A percentile compares a stretch with the other conserved stretches of the same genome.
phyloP scores from a whole-genome alignment of 2,888 invertebrate species.

The Neoascia interrupta region DNA sequence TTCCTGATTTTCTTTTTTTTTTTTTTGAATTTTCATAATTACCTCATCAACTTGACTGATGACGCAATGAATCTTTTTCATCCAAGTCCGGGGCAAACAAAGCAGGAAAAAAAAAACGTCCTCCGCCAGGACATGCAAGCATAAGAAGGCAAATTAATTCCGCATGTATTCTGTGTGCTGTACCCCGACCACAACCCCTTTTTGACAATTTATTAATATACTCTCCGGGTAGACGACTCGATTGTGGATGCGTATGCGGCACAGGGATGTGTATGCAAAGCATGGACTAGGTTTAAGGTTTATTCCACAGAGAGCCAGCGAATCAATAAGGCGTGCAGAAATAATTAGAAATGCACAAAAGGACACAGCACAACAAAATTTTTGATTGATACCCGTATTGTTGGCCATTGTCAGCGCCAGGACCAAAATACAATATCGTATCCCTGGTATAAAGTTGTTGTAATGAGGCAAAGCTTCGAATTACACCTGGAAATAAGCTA shows the following conservation, averaged over 20 bases:
- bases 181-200: constrained; percentile 67
- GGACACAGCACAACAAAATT: constrained; percentile 56
- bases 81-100: constrained; percentile 34
- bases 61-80: constrained; percentile 75
- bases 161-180: constrained; percentile 42
- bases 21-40: constrained; percentile 76
- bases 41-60: constrained; percentile 80
- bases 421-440: constrained; percentile 54
- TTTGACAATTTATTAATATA: constrained; percentile 66
- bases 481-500: constrained; percentile 69
- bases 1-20: constrained; percentile 11
- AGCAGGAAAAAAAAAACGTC: constrained; percentile 12
- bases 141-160: constrained; percentile 66
- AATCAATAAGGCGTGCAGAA: constrained; percentile 71
- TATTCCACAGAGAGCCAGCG: constrained; percentile 30
- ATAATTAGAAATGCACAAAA: constrained; percentile 71
- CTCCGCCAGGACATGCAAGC: constrained; percentile 51
- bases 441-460: constrained; percentile 8
- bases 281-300: constrained; percentile 2
- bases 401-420: constrained; percentile 74
- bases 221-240: too few species aligned
- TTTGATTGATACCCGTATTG: constrained; percentile 78
- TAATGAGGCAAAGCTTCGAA: constrained; percentile 65
- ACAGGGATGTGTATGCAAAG: constrained; percentile 39
- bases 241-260: too few species aligned